Evolutionary conservation across 2,888 invertebrate species (phyloP), one percentile per base, ranked within the genome.

Genomic region (Lydus trimaculatus): DNA sequence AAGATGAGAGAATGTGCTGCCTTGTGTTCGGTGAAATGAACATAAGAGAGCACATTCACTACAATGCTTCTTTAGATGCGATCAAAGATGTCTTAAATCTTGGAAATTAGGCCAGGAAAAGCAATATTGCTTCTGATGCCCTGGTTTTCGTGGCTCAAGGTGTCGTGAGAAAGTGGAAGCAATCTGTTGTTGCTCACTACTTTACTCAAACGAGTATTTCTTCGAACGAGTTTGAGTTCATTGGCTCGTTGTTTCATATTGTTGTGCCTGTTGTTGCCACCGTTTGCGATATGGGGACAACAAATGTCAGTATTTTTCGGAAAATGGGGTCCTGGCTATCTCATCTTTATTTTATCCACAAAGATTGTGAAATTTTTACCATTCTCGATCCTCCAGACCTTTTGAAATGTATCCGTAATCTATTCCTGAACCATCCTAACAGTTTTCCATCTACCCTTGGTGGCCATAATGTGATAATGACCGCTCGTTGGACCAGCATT

Each of bases 21-120:
- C 17, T 17, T 17, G 43, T 43, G 43, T 63, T 63, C 25, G 63
- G 58, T 13, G 56, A 63, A 56, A 63, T 63, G 31, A 3, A 31
- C 17, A 25, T 58, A 17, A 5, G 17, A 43, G 31, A 23, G 11
- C 63, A 56, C 31, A 25, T 63, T 17, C 63, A 58, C 7, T 63
- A 58, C 25, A 56, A 56, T 28, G 9, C 15, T 1, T 52, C 63
- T 2, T 56, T 20, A 20, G 63, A 63, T 31, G 17, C 3, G 4
- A 31, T 63, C 25, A 17, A 56, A 25, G 63, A 58, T 1, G 9
- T 63, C 15, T 25, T 28, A 31, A 58, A 52, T 17, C 23, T 52
- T 56, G 63, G 48, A 39, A 17, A n/a, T n/a, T n/a, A n/a, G n/a
- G n/a, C n/a, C n/a, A n/a, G n/a, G n/a, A n/a, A n/a, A n/a, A n/a